These are phyloP conservation scores for Antheraea yamamai DNA, from an alignment of 2,888 invertebrate genomes.

Conservation along the genomic window DNA sequence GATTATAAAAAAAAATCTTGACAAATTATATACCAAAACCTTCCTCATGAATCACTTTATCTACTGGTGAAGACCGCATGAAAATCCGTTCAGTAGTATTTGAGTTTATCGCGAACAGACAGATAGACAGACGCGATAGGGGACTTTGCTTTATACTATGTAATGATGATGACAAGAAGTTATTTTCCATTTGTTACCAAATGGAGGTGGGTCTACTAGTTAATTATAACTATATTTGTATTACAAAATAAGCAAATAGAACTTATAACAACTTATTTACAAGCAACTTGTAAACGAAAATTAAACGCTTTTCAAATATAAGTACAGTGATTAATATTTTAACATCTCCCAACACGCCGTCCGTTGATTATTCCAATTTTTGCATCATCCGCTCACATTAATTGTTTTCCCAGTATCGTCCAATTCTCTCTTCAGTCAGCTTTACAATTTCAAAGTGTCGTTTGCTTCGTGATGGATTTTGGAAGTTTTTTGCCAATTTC, in stretches of 20 bases:
- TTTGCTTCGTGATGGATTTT: slow-evolving; percentile 79
- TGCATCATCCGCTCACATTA: slow-evolving; percentile 63
- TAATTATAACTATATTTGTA: background rate
- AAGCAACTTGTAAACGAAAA: too few species aligned
- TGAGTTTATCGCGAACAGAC: too few species aligned
- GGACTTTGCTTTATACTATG: too few species aligned
- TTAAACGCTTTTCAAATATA: slow-evolving; percentile 42
- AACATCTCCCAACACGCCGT: slow-evolving; percentile 54
- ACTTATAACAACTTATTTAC: too few species aligned
- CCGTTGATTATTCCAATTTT: slow-evolving; percentile 74
- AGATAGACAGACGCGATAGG: too few species aligned
- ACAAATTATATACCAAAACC: too few species aligned
- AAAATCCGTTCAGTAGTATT: too few species aligned
- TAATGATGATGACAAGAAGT: too few species aligned
- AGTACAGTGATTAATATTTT: slow-evolving; percentile 64
- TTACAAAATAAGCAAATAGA: background rate
- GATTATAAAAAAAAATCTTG: too few species aligned
- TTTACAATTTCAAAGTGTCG: slow-evolving; percentile 80
- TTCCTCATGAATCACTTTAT: too few species aligned
- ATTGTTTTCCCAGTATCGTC: slow-evolving; percentile 74
- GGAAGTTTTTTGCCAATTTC: slow-evolving; percentile 78
- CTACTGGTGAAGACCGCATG: too few species aligned
- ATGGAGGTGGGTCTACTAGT: background rate
- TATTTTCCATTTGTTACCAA: background rate
- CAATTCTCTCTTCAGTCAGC: slow-evolving; percentile 74